Percentiles rank a stretch among this genome's conserved stretches.
Conservation (phyloP, 2,888 invertebrate species). For the Eustalomyia histrio region DNA sequence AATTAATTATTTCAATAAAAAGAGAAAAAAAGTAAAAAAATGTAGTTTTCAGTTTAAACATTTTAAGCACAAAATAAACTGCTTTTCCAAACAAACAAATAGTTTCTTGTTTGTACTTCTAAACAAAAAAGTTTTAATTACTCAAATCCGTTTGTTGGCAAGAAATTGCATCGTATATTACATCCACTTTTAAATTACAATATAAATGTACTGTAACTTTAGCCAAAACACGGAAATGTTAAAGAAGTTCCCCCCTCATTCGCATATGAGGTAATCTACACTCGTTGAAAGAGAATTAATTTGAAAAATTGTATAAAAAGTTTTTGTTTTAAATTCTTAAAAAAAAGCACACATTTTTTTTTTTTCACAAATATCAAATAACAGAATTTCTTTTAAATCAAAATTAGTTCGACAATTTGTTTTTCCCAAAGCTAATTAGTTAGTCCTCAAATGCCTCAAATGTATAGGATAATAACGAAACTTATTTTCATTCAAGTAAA, state of each 20-base stretch:
- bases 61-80: background rate
- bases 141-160: conserved; percentile 52
- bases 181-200: background rate
- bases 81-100: background rate
- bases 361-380: too few relatives aligned
- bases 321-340: too few relatives aligned
- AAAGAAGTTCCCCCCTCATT: background rate
- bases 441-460: background rate
- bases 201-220: conserved; percentile 40
- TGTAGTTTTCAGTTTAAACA: background rate
- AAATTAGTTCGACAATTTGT: too few relatives aligned
- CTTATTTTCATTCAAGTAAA: conserved; percentile 11
- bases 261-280: background rate
- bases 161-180: conserved; percentile 10
- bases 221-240: background rate
- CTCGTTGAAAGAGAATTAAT: background rate
- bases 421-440: background rate
- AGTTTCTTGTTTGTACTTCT: background rate
- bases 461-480: background rate
- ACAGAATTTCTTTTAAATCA: too few relatives aligned
- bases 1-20: too few relatives aligned
- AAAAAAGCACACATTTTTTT: too few relatives aligned
- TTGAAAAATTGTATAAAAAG: background rate
- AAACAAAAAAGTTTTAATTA: conserved; percentile 58
- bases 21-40: background rate